Percentiles rank a stretch among this genome's conserved stretches.
Evolutionary conservation across 2,888 invertebrate species (phyloP).

Genomic region (Oxystoma pomonae): DNA sequence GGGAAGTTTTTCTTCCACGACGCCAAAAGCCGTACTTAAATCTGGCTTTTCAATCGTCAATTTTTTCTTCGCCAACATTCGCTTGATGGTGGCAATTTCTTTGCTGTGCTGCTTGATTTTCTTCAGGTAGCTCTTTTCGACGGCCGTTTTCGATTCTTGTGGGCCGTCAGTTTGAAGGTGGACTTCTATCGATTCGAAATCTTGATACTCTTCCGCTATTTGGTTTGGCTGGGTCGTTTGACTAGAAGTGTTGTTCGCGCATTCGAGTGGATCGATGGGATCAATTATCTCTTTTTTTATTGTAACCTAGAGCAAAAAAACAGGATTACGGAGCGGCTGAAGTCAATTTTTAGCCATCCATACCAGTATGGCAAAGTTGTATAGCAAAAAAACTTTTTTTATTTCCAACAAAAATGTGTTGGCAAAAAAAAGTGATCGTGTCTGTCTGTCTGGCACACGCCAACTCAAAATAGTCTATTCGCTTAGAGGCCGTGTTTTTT

Average conservation of each 20-base stretch:
- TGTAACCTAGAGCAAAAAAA: background rate
- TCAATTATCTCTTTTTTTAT: background rate
- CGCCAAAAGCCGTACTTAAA: constrained; percentile 31
- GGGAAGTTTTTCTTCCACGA: constrained; percentile 36
- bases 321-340: too few species aligned
- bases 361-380: too few species aligned
- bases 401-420: too few species aligned
- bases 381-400: too few species aligned
- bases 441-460: too few species aligned
- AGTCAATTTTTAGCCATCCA: too few species aligned
- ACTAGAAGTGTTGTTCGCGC: background rate
- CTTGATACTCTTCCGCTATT: background rate
- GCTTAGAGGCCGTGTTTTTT: too few species aligned
- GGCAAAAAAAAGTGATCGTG: too few species aligned
- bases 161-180: background rate
- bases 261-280: background rate
- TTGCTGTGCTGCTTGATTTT: constrained; percentile 41
- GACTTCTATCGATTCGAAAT: background rate
- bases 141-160: background rate
- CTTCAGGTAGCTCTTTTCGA: constrained; percentile 33
- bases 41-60: constrained; percentile 25
- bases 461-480: too few species aligned
- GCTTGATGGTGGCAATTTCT: constrained; percentile 41
- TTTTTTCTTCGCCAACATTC: constrained; percentile 33
- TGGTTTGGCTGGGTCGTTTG: background rate